Conservation (phyloP, 2,113 vertebrate species). For the Stegastes partitus region DNA sequence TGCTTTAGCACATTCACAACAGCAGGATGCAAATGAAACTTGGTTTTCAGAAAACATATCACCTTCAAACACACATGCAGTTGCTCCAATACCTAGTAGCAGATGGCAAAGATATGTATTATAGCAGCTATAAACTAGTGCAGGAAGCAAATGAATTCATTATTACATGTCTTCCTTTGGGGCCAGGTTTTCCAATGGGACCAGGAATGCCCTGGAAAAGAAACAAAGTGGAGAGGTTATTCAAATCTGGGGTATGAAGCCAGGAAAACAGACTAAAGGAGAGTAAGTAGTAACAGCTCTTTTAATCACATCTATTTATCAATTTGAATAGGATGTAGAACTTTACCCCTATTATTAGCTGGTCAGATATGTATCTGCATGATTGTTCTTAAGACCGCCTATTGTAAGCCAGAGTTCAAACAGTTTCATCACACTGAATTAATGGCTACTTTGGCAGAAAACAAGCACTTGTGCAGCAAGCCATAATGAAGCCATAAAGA, state of each 20-base stretch:
- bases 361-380: neutral
- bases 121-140: neutral
- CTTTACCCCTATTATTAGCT: neutral
- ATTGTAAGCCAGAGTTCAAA: neutral
- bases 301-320: neutral
- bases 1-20: constrained; percentile 31
- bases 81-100: neutral
- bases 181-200: constrained; percentile 89
- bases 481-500: constrained; percentile 7
- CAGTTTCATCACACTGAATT: neutral
- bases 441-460: constrained; percentile 2
- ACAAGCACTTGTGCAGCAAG: neutral
- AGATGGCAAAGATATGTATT: constrained; percentile 1
- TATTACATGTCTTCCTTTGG: constrained; percentile 93
- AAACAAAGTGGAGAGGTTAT: constrained; percentile 27
- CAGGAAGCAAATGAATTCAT: neutral
- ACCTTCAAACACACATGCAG: neutral
- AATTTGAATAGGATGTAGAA: neutral
- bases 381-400: neutral
- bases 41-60: neutral
- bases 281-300: neutral
- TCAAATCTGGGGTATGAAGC: neutral
- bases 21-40: neutral
- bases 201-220: constrained; percentile 90
- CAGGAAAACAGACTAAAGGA: neutral